Evolutionary conservation across 2,797 vertebrate genomes (phyloP).

Genomic region (Neopelma chrysocephalum): DNA sequence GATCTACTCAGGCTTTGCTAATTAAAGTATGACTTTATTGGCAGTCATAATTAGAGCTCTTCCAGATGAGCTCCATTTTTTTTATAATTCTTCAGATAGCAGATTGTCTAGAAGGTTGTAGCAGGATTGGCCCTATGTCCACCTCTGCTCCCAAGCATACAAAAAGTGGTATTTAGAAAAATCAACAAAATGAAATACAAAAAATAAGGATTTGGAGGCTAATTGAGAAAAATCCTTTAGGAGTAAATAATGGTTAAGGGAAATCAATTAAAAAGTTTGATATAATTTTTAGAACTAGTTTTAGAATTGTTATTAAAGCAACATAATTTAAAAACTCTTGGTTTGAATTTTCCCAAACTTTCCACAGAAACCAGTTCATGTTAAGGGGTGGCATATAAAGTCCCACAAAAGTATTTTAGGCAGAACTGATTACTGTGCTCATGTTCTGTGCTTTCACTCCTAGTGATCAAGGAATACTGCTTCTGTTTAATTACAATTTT

Average conservation of each 20-base stretch:
- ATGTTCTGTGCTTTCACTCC: neutral
- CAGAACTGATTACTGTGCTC: neutral
- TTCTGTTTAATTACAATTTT: neutral
- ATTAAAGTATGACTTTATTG: neutral
- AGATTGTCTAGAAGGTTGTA: neutral
- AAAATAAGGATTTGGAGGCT: neutral
- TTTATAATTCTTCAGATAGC: neutral
- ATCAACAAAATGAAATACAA: neutral
- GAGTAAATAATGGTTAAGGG: neutral
- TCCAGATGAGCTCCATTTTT: neutral
- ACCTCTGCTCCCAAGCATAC: neutral
- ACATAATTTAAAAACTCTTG: neutral
- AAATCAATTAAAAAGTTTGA: neutral
- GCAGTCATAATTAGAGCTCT: neutral
- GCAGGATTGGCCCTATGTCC: rapidly evolving
- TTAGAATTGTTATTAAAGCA: neutral
- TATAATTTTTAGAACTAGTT: neutral
- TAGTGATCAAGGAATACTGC: neutral
- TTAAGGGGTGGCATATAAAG: neutral
- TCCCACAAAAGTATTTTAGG: neutral
- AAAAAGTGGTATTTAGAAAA: neutral
- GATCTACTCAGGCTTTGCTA: neutral
- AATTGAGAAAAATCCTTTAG: neutral
- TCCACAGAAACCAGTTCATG: neutral
- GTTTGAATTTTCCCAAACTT: neutral